Conservation (phyloP, 2,113 vertebrate genomes). For the Forbesichthys agassizii region DNA sequence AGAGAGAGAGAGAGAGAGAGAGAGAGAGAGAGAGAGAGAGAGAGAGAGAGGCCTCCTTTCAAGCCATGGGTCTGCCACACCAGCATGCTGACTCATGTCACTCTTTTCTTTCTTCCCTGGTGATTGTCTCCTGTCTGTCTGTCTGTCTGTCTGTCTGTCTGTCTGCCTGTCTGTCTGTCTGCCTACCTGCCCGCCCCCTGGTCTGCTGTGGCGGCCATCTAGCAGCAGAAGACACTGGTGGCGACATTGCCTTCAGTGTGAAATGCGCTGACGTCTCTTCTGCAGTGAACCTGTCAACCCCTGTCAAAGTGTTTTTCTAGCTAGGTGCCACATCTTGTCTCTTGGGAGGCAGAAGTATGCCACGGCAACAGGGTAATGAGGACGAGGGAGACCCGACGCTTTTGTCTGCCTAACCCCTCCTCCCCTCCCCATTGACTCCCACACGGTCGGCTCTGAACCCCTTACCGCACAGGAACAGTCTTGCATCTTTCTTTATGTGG, state of each 20-base stretch:
- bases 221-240: background rate
- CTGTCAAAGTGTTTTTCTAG: background rate
- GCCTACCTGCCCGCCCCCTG: too few species aligned
- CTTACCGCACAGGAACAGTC: conserved; percentile 53
- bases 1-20: too few species aligned
- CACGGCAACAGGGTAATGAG: background rate
- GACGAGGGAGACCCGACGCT: background rate
- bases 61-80: background rate
- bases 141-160: too few species aligned
- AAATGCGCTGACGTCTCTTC: conserved; percentile 5
- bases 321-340: conserved; percentile 4
- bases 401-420: conserved; percentile 5
- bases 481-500: conserved; percentile 58
- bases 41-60: too few species aligned
- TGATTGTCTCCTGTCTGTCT: too few species aligned
- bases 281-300: conserved; percentile 6
- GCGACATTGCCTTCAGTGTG: background rate
- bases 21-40: too few species aligned
- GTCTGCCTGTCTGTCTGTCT: too few species aligned
- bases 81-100: conserved; percentile 31
- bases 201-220: too few species aligned
- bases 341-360: conserved; percentile 18
- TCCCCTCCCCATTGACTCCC: background rate
- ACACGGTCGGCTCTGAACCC: conserved; percentile 22
- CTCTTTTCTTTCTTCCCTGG: too few species aligned